These are phyloP conservation scores for Phymastichus coffea DNA, from an alignment of 1,140 invertebrate genomes.

Conservation along the genomic window DNA sequence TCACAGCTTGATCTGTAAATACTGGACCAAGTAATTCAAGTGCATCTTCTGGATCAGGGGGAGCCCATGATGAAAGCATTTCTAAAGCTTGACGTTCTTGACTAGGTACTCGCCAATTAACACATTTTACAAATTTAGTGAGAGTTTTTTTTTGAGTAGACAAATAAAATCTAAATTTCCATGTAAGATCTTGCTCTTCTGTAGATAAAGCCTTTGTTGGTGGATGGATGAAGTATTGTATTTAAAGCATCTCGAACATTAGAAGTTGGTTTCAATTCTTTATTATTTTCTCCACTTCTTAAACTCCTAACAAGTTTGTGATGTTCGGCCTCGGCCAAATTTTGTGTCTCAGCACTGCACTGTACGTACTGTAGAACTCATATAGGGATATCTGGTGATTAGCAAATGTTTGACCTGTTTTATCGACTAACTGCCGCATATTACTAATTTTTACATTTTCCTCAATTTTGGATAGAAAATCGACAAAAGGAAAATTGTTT, in stretches of 20 bases:
- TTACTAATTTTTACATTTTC: no score
- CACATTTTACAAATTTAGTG: constrained; percentile 97
- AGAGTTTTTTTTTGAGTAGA: constrained; percentile 88
- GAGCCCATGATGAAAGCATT: constrained; percentile 87
- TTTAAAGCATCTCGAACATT: constrained; percentile 79
- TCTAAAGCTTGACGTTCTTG: constrained; percentile 80
- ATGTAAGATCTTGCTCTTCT: constrained; percentile 97
- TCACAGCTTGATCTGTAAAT: constrained; percentile 87
- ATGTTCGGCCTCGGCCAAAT: constrained; percentile 95
- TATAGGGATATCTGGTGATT: no score
- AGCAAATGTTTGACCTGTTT: no score
- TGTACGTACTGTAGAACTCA: no score
- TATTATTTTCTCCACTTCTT: constrained; percentile 82
- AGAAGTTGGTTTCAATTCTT: constrained; percentile 94
- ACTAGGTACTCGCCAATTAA: constrained; percentile 86
- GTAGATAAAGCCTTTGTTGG: constrained; percentile 82
- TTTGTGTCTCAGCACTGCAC: no score
- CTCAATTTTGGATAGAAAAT: no score
- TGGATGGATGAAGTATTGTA: constrained; percentile 85
- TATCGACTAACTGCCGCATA: no score
- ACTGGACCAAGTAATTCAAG: constrained; percentile 91
- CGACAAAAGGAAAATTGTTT: no score
- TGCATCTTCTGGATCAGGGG: constrained; percentile 97
- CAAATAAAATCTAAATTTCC: constrained; percentile 97
- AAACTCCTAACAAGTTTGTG: constrained; percentile 92